Evolutionary conservation across 2,888 invertebrate species (phyloP), one percentile per base, ranked within the genome.

Genomic region (Athrips mouffetella): DNA sequence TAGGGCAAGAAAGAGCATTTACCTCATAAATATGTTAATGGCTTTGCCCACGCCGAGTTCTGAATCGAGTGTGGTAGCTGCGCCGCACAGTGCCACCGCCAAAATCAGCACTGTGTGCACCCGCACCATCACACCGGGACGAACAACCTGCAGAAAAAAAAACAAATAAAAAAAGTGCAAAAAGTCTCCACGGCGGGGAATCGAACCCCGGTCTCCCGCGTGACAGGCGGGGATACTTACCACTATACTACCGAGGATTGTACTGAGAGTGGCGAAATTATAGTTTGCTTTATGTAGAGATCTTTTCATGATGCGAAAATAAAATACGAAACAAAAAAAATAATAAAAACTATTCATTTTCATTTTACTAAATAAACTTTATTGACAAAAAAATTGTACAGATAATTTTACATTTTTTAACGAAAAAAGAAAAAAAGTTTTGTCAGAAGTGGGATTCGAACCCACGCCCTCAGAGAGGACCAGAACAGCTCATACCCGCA

Each of bases 361-460:
- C 7, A 25, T 25, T 25, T 25, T 7, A 25, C 7, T 7, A 25
- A 25, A 25, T n/a, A n/a, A n/a, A n/a, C n/a, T n/a, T n/a, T n/a
- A n/a, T n/a, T n/a, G n/a, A 46, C 31, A 48, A 29, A 50, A n/a
- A 15, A 29, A 20, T 25, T 25, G 10, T 25, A 25, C 5, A 25
- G 10, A 25, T 7, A 25, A 25, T 25, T 25, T 25, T 7, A 25
- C 27, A 25, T n/a, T n/a, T n/a, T n/a, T n/a, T n/a, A n/a, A 13
- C 6, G 20, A 46, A 18, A 15, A 16, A 27, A 6, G 45, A 49
- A 41, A 23, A 90, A 83, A 87, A 70, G 54, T 52, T 76, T 76
- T 92, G 92, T 92, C 92, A 92, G 92, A 92, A 92, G 92, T 92
- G 92, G 92, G 92, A 92, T 92, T 92, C 92, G 92, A 92, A 92